Conservation (phyloP, 2,797 vertebrate species). For the Crocidura indochinensis region DNA sequence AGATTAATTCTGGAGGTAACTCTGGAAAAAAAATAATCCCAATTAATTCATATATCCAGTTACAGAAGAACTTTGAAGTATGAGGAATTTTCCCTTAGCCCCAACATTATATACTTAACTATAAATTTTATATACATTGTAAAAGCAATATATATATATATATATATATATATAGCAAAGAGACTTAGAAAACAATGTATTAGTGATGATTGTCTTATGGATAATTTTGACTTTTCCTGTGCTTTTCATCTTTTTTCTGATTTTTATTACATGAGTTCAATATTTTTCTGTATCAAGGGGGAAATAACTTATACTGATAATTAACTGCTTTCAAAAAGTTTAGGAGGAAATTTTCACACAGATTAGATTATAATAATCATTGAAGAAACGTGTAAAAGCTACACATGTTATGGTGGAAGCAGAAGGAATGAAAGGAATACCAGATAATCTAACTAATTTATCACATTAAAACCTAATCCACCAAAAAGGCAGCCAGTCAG, state of each 20-base stretch:
- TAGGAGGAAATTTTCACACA: background rate
- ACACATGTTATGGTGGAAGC: too few relatives aligned
- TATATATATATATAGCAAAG: background rate
- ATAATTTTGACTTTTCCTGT: background rate
- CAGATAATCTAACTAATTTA: too few relatives aligned
- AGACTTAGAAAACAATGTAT: background rate
- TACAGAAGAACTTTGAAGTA: too few relatives aligned
- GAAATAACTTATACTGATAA: conserved; percentile 13
- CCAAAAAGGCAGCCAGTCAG: too few relatives aligned
- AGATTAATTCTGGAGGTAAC: background rate
- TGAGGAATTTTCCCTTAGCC: background rate
- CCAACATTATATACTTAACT: background rate
- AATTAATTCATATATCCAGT: too few relatives aligned
- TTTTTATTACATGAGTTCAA: background rate
- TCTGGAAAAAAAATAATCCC: too few relatives aligned
- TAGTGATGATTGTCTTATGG: background rate
- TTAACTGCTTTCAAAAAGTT: conserved; percentile 38
- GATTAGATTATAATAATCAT: conserved; percentile 8
- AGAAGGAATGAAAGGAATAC: too few relatives aligned
- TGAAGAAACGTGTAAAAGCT: background rate
- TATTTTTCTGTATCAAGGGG: background rate
- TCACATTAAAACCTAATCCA: too few relatives aligned
- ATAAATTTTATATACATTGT: conserved; percentile 5
- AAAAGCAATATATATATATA: conserved; percentile 24
- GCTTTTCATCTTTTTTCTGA: conserved; percentile 21